Evolutionary conservation across 1,140 invertebrate species (phyloP).

Genomic region (Drosophila virilis): DNA sequence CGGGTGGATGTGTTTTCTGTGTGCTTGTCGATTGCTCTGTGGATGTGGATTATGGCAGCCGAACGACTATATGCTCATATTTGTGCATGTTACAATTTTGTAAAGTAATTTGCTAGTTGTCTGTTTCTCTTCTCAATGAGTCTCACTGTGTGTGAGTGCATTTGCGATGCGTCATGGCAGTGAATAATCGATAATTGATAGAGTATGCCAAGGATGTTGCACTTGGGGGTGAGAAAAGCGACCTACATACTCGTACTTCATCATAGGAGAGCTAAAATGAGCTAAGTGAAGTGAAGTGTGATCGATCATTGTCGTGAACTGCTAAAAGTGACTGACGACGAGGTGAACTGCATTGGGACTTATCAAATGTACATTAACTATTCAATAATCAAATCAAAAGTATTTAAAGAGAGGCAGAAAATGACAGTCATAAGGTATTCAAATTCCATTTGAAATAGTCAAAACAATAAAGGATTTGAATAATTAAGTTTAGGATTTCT

Average conservation of each 20-base stretch:
- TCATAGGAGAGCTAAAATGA: neutral
- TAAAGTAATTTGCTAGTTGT: slow-evolving; percentile 54
- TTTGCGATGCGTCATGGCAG: slow-evolving; percentile 46
- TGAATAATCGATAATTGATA: slow-evolving; percentile 44
- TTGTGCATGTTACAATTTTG: slow-evolving; percentile 74
- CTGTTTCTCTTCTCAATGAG: neutral
- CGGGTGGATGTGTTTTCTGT: slow-evolving; percentile 61
- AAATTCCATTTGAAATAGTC: neutral
- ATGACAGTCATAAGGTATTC: neutral
- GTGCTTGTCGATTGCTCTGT: slow-evolving; percentile 10
- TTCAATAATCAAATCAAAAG: slow-evolving; percentile 18
- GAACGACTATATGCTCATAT: slow-evolving; percentile 63
- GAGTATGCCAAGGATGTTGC: slow-evolving; percentile 48
- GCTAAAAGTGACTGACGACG: slow-evolving; percentile 16
- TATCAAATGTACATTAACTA: slow-evolving; percentile 21
- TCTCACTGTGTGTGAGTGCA: slow-evolving; percentile 5
- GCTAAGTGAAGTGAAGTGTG: slow-evolving; percentile 7
- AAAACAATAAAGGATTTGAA: no score
- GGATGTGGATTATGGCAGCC: slow-evolving; percentile 31
- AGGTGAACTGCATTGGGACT: slow-evolving; percentile 21
- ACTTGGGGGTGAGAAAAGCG: slow-evolving; percentile 31
- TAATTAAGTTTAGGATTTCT: no score
- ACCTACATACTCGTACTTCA: slow-evolving; percentile 6
- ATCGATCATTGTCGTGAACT: slow-evolving; percentile 20
- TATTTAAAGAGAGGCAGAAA: neutral